Percentiles rank a stretch among this genome's conserved stretches.
Evolutionary conservation across 2,888 invertebrate species (phyloP).

Genomic region (Acleris literana): DNA sequence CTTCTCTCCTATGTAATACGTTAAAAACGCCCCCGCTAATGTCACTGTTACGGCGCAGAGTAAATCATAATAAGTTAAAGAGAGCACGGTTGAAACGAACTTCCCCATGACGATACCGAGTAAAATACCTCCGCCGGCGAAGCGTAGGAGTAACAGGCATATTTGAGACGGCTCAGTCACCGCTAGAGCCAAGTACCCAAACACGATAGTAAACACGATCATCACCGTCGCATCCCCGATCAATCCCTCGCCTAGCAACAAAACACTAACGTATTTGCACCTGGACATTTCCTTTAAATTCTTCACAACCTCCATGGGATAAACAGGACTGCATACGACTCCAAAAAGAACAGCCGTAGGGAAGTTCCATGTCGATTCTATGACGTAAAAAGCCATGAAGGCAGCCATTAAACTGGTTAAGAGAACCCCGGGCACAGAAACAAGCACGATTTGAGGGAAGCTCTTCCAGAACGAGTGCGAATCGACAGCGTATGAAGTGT

Average conservation of each 20-base stretch:
- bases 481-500: slow-evolving; percentile 70
- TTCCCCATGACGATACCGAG: slow-evolving; percentile 70
- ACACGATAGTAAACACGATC: slow-evolving; percentile 70
- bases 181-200: slow-evolving; percentile 64
- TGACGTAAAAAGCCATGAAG: slow-evolving; percentile 68
- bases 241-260: slow-evolving; percentile 70
- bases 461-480: slow-evolving; percentile 72
- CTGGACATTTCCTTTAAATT: slow-evolving; percentile 64
- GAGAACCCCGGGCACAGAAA: slow-evolving; percentile 65
- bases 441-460: slow-evolving; percentile 67
- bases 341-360: slow-evolving; percentile 67
- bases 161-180: slow-evolving; percentile 61
- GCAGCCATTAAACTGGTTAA: slow-evolving; percentile 64
- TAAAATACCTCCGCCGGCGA: slow-evolving; percentile 66
- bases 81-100: slow-evolving; percentile 59
- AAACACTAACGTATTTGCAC: slow-evolving; percentile 71
- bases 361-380: slow-evolving; percentile 68
- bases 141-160: slow-evolving; percentile 62
- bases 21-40: slow-evolving; percentile 65
- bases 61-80: slow-evolving; percentile 68
- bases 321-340: slow-evolving; percentile 69
- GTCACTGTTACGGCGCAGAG: slow-evolving; percentile 69
- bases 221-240: slow-evolving; percentile 72
- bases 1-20: slow-evolving; percentile 74
- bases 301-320: slow-evolving; percentile 71